Evolutionary conservation across 2,888 invertebrate species (phyloP), one percentile per base, ranked within the genome.

Genomic region (Drosophila lacicola): DNA sequence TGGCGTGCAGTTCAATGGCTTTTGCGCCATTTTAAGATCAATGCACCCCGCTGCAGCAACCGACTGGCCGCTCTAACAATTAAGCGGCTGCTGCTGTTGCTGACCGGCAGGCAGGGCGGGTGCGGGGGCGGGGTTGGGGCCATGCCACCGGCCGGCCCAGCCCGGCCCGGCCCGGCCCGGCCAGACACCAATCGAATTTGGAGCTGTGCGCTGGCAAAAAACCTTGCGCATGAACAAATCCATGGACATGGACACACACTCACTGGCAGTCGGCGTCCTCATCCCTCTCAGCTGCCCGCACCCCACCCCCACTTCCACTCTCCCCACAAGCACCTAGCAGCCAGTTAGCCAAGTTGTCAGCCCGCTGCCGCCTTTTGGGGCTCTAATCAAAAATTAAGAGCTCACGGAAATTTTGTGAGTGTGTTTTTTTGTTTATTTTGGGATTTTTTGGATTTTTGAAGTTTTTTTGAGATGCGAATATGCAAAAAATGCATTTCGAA

Each of bases 181-280:
- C 11, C 61, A 13, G 61, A 25, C 39, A 37, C 33, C 49, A 61
- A 70, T 80, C 81, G 62, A 65, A 74, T 67, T 62, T 51, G 69
- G 21, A 49, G 61, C 67, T 63, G 53, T 41, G 37, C 39, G 47
- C 21, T 61, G 47, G 49, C 56, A 71, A 80, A 88, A 90, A 90
- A 90, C 90, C 90, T 90, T 90, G 90, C 90, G 90, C 90, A 91
- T 90, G 90, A 90, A 91, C 90, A 89, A 86, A 89, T 90, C 90
- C 90, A 90, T 91, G 90, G 90, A 91, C 90, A 90, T 82, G 81
- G 84, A 76, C 78, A 88, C 70, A 71, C 77, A 77, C 78, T 55
- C 69, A 65, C 57, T 54, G 57, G 58, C 64, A 65, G 46, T 57
- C 36, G 44, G 25, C 47, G n/a, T 36, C 14, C 50, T 39, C 68